phyloP scores from a whole-genome alignment of 1,140 invertebrate species.

The Lepidurus packardi region DNA sequence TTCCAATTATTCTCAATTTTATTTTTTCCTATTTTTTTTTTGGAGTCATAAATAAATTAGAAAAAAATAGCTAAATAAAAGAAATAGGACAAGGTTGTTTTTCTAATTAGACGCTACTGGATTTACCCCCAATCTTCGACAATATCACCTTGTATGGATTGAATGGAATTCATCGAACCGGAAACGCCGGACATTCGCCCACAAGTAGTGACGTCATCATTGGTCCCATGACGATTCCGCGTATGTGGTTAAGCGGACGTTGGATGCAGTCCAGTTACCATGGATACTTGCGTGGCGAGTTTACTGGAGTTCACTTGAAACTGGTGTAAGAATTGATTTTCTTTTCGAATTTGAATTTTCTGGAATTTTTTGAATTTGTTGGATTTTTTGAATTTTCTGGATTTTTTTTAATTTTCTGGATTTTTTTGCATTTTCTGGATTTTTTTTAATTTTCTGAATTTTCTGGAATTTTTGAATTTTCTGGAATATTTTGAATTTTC shows the following conservation, averaged over 20 bases:
- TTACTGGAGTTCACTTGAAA: conserved; percentile 20
- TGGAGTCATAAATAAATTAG: neutral
- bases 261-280: conserved; percentile 29
- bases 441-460: too few relatives aligned
- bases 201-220: conserved; percentile 25
- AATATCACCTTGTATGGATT: conserved; percentile 24
- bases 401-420: too few relatives aligned
- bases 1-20: neutral
- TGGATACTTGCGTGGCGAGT: conserved; percentile 12
- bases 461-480: too few relatives aligned
- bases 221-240: neutral
- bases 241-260: neutral
- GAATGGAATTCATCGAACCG: neutral
- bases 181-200: neutral
- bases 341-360: neutral
- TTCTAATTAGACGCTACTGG: conserved; percentile 27
- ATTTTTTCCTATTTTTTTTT: neutral
- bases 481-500: too few relatives aligned
- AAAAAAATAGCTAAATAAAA: neutral
- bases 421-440: too few relatives aligned
- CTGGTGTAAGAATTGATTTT: conserved; percentile 25
- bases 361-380: neutral
- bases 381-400: too few relatives aligned
- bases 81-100: neutral
- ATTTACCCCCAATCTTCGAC: conserved; percentile 26